These are phyloP conservation scores for Atta cephalotes DNA, from an alignment of 1,140 invertebrate species.

Conservation along the genomic window DNA sequence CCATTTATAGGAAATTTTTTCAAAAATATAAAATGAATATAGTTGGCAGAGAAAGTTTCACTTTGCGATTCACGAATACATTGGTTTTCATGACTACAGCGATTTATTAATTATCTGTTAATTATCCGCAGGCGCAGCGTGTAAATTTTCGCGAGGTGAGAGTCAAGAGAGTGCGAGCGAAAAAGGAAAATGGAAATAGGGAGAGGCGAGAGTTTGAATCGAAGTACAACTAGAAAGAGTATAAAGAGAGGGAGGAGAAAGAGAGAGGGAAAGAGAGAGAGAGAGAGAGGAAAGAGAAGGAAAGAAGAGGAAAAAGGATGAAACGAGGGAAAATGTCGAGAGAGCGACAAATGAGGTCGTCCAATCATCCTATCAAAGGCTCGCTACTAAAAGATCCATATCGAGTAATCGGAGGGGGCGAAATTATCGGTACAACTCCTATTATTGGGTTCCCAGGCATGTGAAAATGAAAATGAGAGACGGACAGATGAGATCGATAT, in stretches of 20 bases:
- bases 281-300: slow-evolving; percentile 28
- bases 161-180: slow-evolving; percentile 53
- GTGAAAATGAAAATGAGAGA: slow-evolving; percentile 78
- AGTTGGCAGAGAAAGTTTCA: neutral
- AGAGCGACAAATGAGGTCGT: slow-evolving; percentile 70
- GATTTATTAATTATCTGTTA: slow-evolving; percentile 79
- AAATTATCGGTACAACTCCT: slow-evolving; percentile 81
- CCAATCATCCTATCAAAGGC: slow-evolving; percentile 81
- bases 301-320: slow-evolving; percentile 56
- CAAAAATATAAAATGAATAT: neutral
- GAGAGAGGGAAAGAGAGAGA: slow-evolving; percentile 37
- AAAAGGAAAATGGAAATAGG: slow-evolving; percentile 37
- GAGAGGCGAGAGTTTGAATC: slow-evolving; percentile 53
- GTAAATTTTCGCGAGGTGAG: slow-evolving; percentile 56
- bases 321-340: slow-evolving; percentile 57
- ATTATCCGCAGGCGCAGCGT: slow-evolving; percentile 70
- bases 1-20: neutral
- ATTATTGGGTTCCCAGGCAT: slow-evolving; percentile 79
- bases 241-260: neutral
- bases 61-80: neutral
- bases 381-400: slow-evolving; percentile 81
- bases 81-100: slow-evolving; percentile 29
- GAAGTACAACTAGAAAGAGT: slow-evolving; percentile 35
- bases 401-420: slow-evolving; percentile 80
- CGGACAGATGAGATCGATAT: slow-evolving; percentile 73